These are phyloP conservation scores for Palythoa grandiflora DNA, from an alignment of 92 coral and sea anemone species.

Conservation along the genomic window DNA sequence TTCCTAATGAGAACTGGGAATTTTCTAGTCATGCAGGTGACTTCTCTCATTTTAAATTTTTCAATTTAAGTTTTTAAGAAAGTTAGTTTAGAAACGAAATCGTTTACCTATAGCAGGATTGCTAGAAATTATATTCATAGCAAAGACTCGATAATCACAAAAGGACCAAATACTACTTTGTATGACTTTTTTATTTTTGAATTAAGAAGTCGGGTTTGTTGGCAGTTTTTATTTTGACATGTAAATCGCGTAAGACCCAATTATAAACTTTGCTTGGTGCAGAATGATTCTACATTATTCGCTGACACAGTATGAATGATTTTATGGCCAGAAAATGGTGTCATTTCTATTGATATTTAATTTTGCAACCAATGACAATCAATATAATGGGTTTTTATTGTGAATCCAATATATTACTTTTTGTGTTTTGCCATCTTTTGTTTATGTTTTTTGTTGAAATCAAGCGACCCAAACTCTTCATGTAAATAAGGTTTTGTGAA, in stretches of 20 bases:
- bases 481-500: constrained; percentile 75
- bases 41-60: too few species aligned
- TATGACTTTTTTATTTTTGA: neutral
- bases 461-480: constrained; percentile 33
- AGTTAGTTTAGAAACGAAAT: too few species aligned
- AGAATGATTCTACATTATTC: neutral
- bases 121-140: too few species aligned
- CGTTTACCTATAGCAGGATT: too few species aligned
- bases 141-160: too few species aligned
- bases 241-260: constrained; percentile 15
- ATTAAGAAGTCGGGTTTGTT: too few species aligned
- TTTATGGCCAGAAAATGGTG: neutral
- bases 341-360: neutral
- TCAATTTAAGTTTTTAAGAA: too few species aligned
- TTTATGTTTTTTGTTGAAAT: constrained; percentile 9
- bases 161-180: too few species aligned
- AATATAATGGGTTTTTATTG: neutral
- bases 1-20: too few species aligned
- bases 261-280: neutral
- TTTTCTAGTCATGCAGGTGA: too few species aligned
- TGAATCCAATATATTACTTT: constrained; percentile 22
- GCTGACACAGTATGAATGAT: neutral
- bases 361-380: neutral
- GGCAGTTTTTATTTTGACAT: constrained; percentile 1
- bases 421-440: constrained; percentile 4